Conservation (phyloP, 2,888 invertebrate species). For the Papilio elwesi region DNA sequence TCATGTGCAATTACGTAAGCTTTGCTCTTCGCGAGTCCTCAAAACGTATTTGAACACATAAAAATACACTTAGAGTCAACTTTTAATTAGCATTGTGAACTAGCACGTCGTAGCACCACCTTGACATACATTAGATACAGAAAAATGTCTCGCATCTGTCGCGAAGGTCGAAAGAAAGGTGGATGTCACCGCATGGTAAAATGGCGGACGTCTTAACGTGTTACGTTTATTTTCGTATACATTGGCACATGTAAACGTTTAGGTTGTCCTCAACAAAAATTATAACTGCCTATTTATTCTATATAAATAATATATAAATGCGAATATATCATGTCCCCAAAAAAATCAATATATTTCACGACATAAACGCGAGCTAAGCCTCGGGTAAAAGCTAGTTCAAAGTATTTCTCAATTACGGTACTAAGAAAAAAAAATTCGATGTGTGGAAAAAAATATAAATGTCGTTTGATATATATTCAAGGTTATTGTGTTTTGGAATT, state of each 20-base stretch:
- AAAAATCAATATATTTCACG: too few species aligned
- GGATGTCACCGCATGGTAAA: conserved; percentile 64
- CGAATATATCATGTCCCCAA: too few species aligned
- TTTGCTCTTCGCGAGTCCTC: conserved; percentile 33
- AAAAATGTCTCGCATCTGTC: conserved; percentile 59
- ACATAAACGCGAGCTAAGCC: too few species aligned
- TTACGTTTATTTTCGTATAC: conserved; percentile 57
- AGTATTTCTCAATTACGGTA: background rate
- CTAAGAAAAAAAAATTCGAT: background rate
- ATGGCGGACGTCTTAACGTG: conserved; percentile 56
- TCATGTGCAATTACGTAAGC: conserved; percentile 39
- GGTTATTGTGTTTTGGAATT: conserved; percentile 12
- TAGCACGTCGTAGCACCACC: conserved; percentile 48
- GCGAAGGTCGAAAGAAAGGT: conserved; percentile 63
- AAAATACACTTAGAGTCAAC: conserved; percentile 36
- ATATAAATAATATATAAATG: too few species aligned
- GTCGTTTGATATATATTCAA: conserved; percentile 1
- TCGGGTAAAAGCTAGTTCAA: too few species aligned
- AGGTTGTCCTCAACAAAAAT: background rate
- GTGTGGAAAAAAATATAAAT: background rate
- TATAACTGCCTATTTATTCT: background rate
- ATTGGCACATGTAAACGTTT: background rate
- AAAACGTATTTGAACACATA: conserved; percentile 39
- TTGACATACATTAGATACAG: conserved; percentile 64
- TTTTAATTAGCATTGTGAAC: conserved; percentile 42